Evolutionary conservation across 30 jellyfish, hydroid and myxozoan species (phyloP), one percentile per base, ranked within the genome.

Genomic region (Chrysaora quinquecirrha): DNA sequence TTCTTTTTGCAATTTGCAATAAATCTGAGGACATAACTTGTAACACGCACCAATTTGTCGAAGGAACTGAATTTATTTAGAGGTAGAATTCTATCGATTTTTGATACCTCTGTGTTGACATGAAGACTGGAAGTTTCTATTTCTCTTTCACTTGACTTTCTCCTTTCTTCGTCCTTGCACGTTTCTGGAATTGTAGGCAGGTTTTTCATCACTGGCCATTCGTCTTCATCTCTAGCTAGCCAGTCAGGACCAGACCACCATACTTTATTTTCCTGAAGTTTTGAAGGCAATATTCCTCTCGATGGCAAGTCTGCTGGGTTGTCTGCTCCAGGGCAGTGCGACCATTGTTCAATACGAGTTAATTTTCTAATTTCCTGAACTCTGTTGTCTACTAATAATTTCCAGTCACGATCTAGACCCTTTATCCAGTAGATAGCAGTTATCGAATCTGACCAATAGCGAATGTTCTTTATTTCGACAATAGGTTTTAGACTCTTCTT

Each of bases 261-360:
- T 2, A 7, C 35, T 34, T 23, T 12, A 1, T 52, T 22, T 76
- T 29, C 31, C 30, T 35, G 18, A 20, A 73, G 33, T 23, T 78
- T 34, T 22, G 22, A 1, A 49, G 23, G 23, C 3, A 1, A n/a
- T 16, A 35, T 18, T 3, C 30, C 43, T 29, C 91, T 20, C 30
- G 82, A 62, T 22, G 90, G 90, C 21, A 79, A 35, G 31, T 79
- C 90, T 16, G 90, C 82, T 1, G n/a, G n/a, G n/a, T n/a, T n/a
- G n/a, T n/a, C n/a, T n/a, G n/a, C n/a, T n/a, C n/a, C n/a, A n/a
- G n/a, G 90, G 90, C 22, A 62, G 30, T 63, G 82, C 58, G 24
- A 18, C 90, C 90, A 79, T 4, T 4, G 64, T 4, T 47, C 82
- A 19, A 9, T 77, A 27, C 19, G 43, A 22, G 47, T 72, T 28